phyloP scores from a whole-genome alignment of 2,113 vertebrate species.

The Galeopterus variegatus region DNA sequence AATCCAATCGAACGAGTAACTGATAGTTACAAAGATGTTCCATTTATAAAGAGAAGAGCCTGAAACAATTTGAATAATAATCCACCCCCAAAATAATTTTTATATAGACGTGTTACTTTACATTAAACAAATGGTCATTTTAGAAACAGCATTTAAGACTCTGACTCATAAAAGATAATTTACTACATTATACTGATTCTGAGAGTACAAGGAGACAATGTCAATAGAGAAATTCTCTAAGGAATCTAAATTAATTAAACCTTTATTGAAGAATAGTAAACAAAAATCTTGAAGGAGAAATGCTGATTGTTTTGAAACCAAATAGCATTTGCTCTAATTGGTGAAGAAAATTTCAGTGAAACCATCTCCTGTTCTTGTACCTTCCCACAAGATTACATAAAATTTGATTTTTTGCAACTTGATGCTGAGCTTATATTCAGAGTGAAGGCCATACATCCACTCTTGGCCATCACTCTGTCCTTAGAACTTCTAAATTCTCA shows the following conservation, averaged over 20 bases:
- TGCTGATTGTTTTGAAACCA: slow-evolving; percentile 47
- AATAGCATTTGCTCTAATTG: background rate
- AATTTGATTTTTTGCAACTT: slow-evolving; percentile 12
- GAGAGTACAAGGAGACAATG: background rate
- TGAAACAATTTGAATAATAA: slow-evolving; percentile 27
- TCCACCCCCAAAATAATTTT: background rate
- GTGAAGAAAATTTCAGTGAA: background rate
- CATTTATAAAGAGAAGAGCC: background rate
- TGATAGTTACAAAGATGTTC: background rate
- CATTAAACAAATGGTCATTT: slow-evolving; percentile 56
- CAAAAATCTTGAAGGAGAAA: slow-evolving; percentile 58
- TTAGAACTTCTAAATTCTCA: background rate
- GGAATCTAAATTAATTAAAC: background rate
- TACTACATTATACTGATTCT: background rate
- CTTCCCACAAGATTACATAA: background rate
- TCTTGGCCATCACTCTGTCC: background rate
- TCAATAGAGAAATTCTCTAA: background rate
- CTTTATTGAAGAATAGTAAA: background rate
- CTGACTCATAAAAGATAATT: slow-evolving; percentile 3
- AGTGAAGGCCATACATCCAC: background rate
- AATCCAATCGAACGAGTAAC: background rate
- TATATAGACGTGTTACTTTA: background rate
- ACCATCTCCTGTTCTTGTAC: background rate
- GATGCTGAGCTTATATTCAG: slow-evolving; percentile 30
- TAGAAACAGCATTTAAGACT: slow-evolving; percentile 14